Evolutionary conservation across 1,140 invertebrate genomes (phyloP).

Genomic region (Drosophila quadrilineata): DNA sequence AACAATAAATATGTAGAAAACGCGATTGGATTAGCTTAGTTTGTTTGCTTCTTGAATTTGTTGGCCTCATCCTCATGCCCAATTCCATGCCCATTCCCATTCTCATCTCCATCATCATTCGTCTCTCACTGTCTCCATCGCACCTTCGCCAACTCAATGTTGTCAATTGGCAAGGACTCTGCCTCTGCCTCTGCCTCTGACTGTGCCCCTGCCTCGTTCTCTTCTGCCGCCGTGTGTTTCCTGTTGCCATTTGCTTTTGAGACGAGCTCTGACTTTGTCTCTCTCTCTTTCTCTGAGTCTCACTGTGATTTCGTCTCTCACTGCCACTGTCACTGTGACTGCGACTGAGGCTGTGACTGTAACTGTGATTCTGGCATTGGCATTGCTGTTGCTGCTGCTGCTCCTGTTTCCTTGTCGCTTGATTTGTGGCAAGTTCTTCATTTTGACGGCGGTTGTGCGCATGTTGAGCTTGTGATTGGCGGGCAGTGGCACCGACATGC

Average conservation of each 20-base stretch:
- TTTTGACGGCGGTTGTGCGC: slow-evolving; percentile 76
- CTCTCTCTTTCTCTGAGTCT: not conserved
- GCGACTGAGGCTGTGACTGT: slow-evolving; percentile 5
- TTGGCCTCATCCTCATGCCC: slow-evolving; percentile 1
- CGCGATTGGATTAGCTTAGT: slow-evolving; percentile 66
- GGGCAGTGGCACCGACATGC: slow-evolving; percentile 50
- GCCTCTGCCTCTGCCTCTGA: not conserved
- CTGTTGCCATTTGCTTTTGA: not conserved
- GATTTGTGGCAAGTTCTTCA: slow-evolving; percentile 46
- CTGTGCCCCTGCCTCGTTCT: not conserved
- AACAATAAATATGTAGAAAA: slow-evolving; percentile 71
- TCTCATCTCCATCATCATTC: slow-evolving; percentile 19
- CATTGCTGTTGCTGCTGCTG: slow-evolving; percentile 1
- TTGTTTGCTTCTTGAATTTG: slow-evolving; percentile 36
- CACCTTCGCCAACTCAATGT: slow-evolving; percentile 1
- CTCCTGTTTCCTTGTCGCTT: not conserved
- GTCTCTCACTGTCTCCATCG: slow-evolving; percentile 8
- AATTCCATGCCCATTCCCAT: too few species aligned
- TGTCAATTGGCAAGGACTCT: slow-evolving; percentile 28
- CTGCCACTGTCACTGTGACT: not conserved
- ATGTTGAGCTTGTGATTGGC: slow-evolving; percentile 68
- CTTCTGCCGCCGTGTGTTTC: not conserved
- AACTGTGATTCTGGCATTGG: slow-evolving; percentile 18
- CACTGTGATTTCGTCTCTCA: not conserved
- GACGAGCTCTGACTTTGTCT: not conserved